Base-by-base conservation (phyloP, 2,888 invertebrate genomes). In the Dinocampus coccinellae region DNA sequence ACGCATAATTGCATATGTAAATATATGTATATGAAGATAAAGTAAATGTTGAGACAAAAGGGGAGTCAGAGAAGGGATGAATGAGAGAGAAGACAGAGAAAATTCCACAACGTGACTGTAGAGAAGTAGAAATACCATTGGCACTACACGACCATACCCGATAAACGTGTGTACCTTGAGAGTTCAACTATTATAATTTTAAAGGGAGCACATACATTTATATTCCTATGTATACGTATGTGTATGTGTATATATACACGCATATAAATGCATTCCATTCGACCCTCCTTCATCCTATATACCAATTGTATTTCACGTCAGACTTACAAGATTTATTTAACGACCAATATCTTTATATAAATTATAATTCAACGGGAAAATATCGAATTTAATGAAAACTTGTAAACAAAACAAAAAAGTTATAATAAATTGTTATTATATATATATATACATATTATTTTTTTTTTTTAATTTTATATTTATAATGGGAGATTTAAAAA, bases 1-100 rank as follows among this genome's bases (percentile, higher is more conserved):
- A 47, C 39, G 47, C 60, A 60, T 68, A 68, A 68, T 68, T 68
- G 60, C 60, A 52, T 33, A 68, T 68, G 42, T 60, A 60, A 52
- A 60, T 60, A 60, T 52, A 47, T 33, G 39, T 58, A 60, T 60
- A 36, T 11, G 34, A 20, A 34, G 34, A 60, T 33, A 60, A 60
- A 20, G 13, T 34, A 36, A 60, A 16, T 16, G 47, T 16, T 16
- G 47, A 47, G 39, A 39, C 39, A 39, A 39, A 39, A n/a, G 39
- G 53, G 26, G 22, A 16, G n/a, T n/a, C n/a, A n/a, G n/a, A n/a
- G n/a, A n/a, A n/a, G n/a, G n/a, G n/a, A n/a, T n/a, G n/a, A n/a
- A n/a, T n/a, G n/a, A n/a, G n/a, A n/a, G n/a, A n/a, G n/a, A n/a
- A n/a, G n/a, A n/a, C n/a, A 29, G 22, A 6, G 13, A 57, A n/a